Evolutionary conservation across 1,140 invertebrate species (phyloP).

Genomic region (Brachionus sp.): DNA sequence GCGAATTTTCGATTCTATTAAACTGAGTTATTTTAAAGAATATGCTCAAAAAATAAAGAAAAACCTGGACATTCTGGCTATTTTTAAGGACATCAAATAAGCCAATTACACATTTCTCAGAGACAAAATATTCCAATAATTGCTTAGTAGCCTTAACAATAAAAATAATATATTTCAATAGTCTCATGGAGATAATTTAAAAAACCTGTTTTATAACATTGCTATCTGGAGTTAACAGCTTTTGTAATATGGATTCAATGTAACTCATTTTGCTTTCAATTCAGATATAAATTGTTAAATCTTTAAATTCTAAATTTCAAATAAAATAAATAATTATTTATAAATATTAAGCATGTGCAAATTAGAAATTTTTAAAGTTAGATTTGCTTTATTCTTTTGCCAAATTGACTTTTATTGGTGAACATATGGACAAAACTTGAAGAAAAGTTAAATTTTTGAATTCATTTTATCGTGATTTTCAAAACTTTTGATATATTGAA

Average conservation of each 20-base stretch:
- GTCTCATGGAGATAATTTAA: not conserved
- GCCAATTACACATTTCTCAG: conserved; percentile 38
- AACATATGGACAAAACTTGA: not conserved
- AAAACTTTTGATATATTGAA: not conserved
- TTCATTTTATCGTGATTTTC: not conserved
- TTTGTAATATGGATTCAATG: conserved; percentile 42
- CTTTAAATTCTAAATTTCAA: not conserved
- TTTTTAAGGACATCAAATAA: conserved; percentile 32
- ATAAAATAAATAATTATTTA: not conserved
- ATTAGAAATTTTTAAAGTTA: not conserved
- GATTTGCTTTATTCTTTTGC: not conserved
- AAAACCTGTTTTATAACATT: conserved; percentile 39
- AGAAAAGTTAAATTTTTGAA: not conserved
- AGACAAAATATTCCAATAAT: conserved; percentile 41
- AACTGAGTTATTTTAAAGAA: not conserved
- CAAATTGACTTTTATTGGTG: not conserved
- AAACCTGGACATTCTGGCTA: conserved; percentile 19
- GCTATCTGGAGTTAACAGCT: conserved; percentile 38
- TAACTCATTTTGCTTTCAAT: conserved; percentile 10
- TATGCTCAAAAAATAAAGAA: not conserved
- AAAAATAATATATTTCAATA: not conserved
- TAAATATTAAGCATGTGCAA: conserved; percentile 5
- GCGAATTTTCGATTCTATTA: conserved; percentile 7
- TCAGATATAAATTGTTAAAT: not conserved
- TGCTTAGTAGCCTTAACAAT: conserved; percentile 26